Percentiles rank a stretch among this genome's conserved stretches.
Conservation (phyloP, 2,113 vertebrate species). For the Bos taurus region DNA sequence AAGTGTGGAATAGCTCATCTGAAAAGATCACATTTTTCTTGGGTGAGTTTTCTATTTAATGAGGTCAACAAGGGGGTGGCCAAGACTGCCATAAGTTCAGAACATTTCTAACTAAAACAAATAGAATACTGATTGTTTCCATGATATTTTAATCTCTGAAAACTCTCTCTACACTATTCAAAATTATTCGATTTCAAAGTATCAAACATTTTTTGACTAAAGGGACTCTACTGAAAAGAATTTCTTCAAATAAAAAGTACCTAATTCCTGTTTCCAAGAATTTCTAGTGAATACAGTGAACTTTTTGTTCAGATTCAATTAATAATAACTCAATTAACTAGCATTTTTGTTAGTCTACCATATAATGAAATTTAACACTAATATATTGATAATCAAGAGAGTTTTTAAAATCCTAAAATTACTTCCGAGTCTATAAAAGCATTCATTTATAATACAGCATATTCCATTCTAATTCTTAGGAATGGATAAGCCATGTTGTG, state of each 20-base stretch:
- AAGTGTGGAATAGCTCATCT: conserved; percentile 66
- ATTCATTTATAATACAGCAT: not conserved
- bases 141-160: not conserved
- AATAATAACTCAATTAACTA: not conserved
- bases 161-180: not conserved
- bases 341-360: not conserved
- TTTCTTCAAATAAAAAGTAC: not conserved
- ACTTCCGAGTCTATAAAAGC: not conserved
- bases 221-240: not conserved
- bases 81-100: not conserved
- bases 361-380: not conserved
- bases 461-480: not conserved
- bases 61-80: not conserved
- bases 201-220: not conserved
- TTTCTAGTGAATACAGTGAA: not conserved
- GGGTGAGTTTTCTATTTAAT: conserved; percentile 47
- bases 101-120: not conserved
- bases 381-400: not conserved
- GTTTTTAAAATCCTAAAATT: not conserved
- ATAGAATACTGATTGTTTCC: not conserved
- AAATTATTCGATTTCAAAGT: not conserved
- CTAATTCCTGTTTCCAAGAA: not conserved
- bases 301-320: not conserved
- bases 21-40: conserved; percentile 73
- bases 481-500: not conserved